Conservation (phyloP, 2,888 invertebrate species). For the Baccha elongata region DNA sequence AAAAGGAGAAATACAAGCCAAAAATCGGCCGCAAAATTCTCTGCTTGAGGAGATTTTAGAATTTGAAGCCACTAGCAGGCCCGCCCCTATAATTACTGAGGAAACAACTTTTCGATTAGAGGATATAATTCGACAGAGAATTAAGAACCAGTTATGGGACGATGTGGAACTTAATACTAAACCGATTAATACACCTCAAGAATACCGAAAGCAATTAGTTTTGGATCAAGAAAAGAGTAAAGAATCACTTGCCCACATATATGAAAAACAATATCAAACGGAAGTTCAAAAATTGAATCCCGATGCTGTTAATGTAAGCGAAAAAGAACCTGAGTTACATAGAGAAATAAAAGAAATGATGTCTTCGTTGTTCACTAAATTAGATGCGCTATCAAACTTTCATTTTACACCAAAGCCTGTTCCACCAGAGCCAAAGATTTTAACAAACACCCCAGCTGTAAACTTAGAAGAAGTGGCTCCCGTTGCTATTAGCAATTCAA, state of each 20-base stretch:
- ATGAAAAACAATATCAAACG: conserved; percentile 93
- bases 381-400: conserved; percentile 96
- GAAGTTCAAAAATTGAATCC: conserved; percentile 84
- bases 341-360: conserved; percentile 90
- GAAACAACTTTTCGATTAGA: conserved; percentile 94
- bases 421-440: conserved; percentile 93
- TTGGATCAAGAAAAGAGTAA: conserved; percentile 97
- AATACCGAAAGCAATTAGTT: conserved; percentile 93
- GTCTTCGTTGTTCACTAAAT: conserved; percentile 89
- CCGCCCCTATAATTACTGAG: conserved; percentile 96
- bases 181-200: conserved; percentile 90
- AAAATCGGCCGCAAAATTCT: conserved; percentile 94
- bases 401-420: conserved; percentile 95
- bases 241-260: conserved; percentile 95
- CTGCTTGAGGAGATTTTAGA: conserved; percentile 95
- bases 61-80: conserved; percentile 92
- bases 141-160: conserved; percentile 97
- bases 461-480: conserved; percentile 98
- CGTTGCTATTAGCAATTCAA: conserved; percentile 91
- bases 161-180: conserved; percentile 95
- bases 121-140: conserved; percentile 94
- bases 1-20: conserved; percentile 93
- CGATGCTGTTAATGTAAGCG: conserved; percentile 78
- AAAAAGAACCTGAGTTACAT: conserved; percentile 90
- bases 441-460: conserved; percentile 95